These are phyloP conservation scores for Drosophila orosa DNA, from an alignment of 1,140 invertebrate genomes.

Conservation along the genomic window DNA sequence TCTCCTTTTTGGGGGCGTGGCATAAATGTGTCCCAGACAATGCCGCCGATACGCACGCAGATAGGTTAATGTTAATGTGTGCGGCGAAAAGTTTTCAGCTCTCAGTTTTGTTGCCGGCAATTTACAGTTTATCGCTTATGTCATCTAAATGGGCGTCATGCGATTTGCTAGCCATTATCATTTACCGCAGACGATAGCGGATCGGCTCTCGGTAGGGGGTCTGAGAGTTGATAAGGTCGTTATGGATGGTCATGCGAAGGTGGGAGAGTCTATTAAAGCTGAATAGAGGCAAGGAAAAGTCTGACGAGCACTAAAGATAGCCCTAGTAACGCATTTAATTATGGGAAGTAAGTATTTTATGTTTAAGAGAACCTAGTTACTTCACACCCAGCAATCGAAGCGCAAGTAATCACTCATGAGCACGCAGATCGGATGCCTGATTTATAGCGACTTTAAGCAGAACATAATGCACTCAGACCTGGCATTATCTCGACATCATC, in stretches of 20 bases:
- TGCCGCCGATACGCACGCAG: constrained; percentile 42
- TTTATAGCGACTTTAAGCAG: constrained; percentile 53
- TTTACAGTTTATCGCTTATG: constrained; percentile 80
- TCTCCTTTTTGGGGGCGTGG: constrained; percentile 35
- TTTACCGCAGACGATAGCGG: constrained; percentile 56
- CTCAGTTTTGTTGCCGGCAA: constrained; percentile 53
- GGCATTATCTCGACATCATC: constrained; percentile 34
- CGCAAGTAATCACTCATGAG: constrained; percentile 28
- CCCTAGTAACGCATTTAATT: background rate
- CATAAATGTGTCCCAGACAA: constrained; percentile 59
- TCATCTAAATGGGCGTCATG: constrained; percentile 75
- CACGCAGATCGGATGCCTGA: constrained; percentile 38
- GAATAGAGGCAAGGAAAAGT: background rate
- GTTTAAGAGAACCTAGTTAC: background rate
- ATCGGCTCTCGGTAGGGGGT: background rate
- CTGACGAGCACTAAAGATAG: too few species aligned
- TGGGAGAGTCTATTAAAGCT: background rate
- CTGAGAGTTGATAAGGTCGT: constrained; percentile 24
- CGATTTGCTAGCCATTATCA: constrained; percentile 75
- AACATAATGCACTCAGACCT: constrained; percentile 59
- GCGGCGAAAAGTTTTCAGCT: constrained; percentile 64
- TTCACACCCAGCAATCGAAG: constrained; percentile 7
- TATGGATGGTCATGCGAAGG: background rate
- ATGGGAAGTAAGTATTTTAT: background rate
- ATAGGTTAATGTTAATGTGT: constrained; percentile 62